Conservation (phyloP, 2,113 vertebrate genomes). For the Elaphurus davidianus region DNA sequence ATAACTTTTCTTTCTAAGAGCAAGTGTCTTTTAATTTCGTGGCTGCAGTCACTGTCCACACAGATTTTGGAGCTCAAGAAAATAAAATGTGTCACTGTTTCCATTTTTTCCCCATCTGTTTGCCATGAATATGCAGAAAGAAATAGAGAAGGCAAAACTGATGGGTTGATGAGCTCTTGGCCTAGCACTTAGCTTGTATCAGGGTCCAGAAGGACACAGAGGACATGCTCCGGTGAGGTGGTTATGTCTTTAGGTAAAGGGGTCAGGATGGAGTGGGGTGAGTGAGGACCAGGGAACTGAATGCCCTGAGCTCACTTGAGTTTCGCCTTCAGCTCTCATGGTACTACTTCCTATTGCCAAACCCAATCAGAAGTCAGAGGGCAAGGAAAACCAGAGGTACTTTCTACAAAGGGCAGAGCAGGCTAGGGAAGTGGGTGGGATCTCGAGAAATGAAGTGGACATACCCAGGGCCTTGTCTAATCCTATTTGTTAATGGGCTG, state of each 20-base stretch:
- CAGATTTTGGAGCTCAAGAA: background rate
- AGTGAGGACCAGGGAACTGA: background rate
- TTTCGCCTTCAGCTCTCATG: background rate
- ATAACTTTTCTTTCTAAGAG: background rate
- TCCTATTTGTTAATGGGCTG: background rate
- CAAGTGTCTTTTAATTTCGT: background rate
- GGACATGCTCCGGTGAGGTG: fast-evolving
- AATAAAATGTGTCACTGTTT: background rate
- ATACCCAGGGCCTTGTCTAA: fast-evolving
- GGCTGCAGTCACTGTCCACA: background rate
- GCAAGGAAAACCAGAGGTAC: background rate
- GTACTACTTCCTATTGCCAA: background rate
- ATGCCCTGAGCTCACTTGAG: background rate
- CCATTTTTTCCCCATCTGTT: background rate
- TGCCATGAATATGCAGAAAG: background rate
- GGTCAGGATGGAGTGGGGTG: background rate
- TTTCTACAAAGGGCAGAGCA: background rate
- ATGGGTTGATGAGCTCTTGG: background rate
- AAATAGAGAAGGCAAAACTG: background rate
- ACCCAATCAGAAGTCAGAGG: background rate
- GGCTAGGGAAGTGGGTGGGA: background rate
- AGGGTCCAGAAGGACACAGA: background rate
- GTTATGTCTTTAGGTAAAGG: background rate
- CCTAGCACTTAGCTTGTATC: background rate
- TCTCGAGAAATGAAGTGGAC: background rate